phyloP scores from a whole-genome alignment of 2,888 invertebrate genomes.

The Acanthosepion pharaonis region DNA sequence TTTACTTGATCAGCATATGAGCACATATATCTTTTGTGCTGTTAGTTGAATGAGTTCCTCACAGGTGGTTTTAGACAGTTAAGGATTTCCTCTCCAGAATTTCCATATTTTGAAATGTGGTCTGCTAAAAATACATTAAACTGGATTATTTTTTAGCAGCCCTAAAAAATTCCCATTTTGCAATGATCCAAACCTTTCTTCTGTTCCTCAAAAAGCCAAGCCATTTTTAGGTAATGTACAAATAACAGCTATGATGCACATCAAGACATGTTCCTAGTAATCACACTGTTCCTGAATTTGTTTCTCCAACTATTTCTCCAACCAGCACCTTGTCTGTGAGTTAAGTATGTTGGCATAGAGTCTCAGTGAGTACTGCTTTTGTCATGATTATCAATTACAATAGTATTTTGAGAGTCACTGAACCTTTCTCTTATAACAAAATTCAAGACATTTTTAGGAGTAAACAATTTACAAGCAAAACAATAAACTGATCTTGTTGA shows the following conservation, averaged over 20 bases:
- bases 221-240: conserved; percentile 1
- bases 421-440: conserved; percentile 37
- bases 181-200: conserved; percentile 8
- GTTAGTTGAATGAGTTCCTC: too few species aligned
- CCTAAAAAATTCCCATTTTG: not conserved
- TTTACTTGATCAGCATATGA: too few species aligned
- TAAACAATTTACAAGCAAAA: not conserved
- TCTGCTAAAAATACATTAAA: too few species aligned
- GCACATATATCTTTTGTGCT: too few species aligned
- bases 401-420: conserved; percentile 45
- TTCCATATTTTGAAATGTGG: too few species aligned
- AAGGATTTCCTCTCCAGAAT: too few species aligned
- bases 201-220: conserved; percentile 38
- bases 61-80: too few species aligned
- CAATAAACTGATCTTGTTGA: not conserved
- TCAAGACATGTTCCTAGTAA: conserved; percentile 48
- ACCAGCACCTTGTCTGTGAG: conserved; percentile 36
- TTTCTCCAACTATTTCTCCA: conserved; percentile 17
- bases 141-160: too few species aligned
- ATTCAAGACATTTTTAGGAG: not conserved
- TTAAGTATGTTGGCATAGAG: conserved; percentile 46
- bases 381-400: conserved; percentile 48
- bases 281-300: conserved; percentile 36
- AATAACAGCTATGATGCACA: conserved; percentile 38
- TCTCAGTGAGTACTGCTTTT: not conserved